phyloP scores from a whole-genome alignment of 2,113 vertebrate genomes.

The human (Homo sapiens) region GRCh38 chr11:71955001-71955500 shows the following conservation, averaged over 20 bases:
- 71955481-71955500: not conserved
- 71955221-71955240: not conserved
- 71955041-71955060: not conserved
- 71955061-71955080: not conserved
- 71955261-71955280: constrained; percentile 9
- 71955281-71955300: not conserved
- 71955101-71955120: not conserved
- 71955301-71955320: not conserved
- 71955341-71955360: not conserved
- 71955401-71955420: not conserved
- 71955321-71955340: not conserved
- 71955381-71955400: not conserved
- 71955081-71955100: not conserved
- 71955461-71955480: not conserved
- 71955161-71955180: not conserved
- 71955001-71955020: not conserved
- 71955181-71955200: not conserved
- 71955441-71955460: not conserved
- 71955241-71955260: not conserved
- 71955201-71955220: not conserved
- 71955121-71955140: not conserved
- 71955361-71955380: not conserved
- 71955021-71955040: not conserved
- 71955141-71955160: not conserved
- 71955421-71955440: not conserved